A percentile compares a stretch with the other conserved stretches of the same genome.
These are phyloP conservation scores for Dasysyrphus albostriatus DNA, from an alignment of 2,888 invertebrate species.

Conservation along the genomic window DNA sequence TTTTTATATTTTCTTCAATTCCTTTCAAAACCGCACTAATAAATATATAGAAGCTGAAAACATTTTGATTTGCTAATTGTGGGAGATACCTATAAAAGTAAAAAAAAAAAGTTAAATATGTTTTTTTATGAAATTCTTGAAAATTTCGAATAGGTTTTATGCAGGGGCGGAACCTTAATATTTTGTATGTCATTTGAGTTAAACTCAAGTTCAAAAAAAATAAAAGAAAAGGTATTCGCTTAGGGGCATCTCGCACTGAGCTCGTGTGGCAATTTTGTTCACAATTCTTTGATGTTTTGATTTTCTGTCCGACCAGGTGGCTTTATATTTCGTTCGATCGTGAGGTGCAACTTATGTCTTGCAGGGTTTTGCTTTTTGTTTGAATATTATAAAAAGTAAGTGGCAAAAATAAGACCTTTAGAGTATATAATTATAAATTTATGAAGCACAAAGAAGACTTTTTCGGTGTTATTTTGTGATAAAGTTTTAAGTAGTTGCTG, in stretches of 20 bases:
- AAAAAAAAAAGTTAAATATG: background rate
- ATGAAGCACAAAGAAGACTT: background rate
- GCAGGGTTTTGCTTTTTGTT: background rate
- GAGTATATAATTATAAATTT: background rate
- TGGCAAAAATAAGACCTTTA: slow-evolving; percentile 17
- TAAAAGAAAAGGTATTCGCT: slow-evolving; percentile 2
- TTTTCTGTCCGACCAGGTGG: slow-evolving; percentile 31
- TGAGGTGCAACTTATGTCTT: slow-evolving; percentile 29
- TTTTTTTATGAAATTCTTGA: slow-evolving; percentile 11
- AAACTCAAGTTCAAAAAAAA: background rate
- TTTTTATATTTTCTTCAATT: slow-evolving; percentile 3
- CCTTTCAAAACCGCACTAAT: slow-evolving; percentile 5
- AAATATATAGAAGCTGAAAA: slow-evolving; percentile 60
- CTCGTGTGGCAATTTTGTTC: slow-evolving; percentile 40
- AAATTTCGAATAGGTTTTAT: slow-evolving; percentile 11
- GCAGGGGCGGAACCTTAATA: slow-evolving; percentile 22
- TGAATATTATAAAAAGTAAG: slow-evolving; percentile 4
- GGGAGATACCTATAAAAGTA: slow-evolving; percentile 48
- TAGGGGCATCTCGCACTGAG: slow-evolving; percentile 41
- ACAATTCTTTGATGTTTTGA: slow-evolving; percentile 12
- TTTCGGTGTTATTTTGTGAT: no score
- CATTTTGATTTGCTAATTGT: slow-evolving; percentile 64
- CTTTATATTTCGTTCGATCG: slow-evolving; percentile 17
- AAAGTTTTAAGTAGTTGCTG: no score
- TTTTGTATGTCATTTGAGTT: slow-evolving; percentile 36